Conservation (phyloP, 2,113 vertebrate genomes). For the Amblyopsis rosae region DNA sequence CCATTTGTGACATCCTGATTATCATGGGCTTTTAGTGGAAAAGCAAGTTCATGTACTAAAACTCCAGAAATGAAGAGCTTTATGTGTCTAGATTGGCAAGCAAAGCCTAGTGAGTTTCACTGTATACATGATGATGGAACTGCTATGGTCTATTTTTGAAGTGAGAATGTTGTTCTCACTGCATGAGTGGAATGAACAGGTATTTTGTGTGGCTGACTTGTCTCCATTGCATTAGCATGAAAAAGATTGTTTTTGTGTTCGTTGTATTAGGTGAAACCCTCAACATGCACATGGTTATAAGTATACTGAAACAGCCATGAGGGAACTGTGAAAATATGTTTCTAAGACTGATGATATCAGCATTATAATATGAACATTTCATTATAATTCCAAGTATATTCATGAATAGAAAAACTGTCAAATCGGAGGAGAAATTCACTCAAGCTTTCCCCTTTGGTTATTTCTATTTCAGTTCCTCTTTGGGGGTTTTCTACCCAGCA, state of each 20-base stretch:
- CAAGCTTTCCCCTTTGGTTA: neutral
- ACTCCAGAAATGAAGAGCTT: constrained; percentile 25
- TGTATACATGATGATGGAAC: constrained; percentile 15
- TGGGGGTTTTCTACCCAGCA: neutral
- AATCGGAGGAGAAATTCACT: too few species aligned
- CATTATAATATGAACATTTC: too few species aligned
- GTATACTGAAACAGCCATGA: constrained; percentile 15
- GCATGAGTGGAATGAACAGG: constrained; percentile 29
- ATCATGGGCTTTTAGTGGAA: neutral
- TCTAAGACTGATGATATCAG: too few species aligned
- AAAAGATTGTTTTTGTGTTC: neutral
- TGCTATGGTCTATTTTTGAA: constrained; percentile 44
- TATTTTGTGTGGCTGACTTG: constrained; percentile 24
- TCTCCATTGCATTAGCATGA: constrained; percentile 28
- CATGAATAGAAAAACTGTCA: too few species aligned
- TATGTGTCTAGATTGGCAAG: constrained; percentile 19
- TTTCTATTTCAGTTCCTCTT: neutral
- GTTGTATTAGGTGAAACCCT: too few species aligned
- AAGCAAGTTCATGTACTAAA: constrained; percentile 1
- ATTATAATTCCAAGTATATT: too few species aligned
- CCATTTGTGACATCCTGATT: too few species aligned
- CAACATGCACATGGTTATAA: neutral
- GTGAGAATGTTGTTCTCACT: constrained; percentile 49
- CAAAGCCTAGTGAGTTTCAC: constrained; percentile 37
- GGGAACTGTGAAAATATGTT: too few species aligned